Evolutionary conservation across 53 echinoderm and acorn worm species (phyloP).

Genomic region (Hippasteria phrygiana): DNA sequence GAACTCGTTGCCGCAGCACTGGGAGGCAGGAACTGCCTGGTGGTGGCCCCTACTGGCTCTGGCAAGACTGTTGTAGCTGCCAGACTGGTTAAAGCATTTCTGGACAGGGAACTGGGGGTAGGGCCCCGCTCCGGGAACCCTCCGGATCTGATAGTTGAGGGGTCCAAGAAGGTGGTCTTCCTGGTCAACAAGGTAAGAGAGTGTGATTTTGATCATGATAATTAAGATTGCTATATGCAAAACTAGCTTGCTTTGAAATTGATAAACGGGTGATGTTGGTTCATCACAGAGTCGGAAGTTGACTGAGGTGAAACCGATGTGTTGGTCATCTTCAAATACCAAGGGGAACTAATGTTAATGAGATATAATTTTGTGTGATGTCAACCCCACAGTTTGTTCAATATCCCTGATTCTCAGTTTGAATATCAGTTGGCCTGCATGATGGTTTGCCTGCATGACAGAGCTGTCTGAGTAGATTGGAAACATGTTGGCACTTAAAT

Average conservation of each 20-base stretch:
- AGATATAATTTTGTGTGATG: too few relatives aligned
- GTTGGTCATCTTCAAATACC: too few relatives aligned
- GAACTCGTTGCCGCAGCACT: constrained; percentile 34
- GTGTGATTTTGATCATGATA: not conserved
- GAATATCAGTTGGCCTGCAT: too few relatives aligned
- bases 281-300: not conserved
- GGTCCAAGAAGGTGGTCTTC: constrained; percentile 67
- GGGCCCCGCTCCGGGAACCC: constrained; percentile 13
- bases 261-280: not conserved
- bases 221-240: not conserved
- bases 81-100: constrained; percentile 47
- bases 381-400: too few relatives aligned
- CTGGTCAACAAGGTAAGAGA: constrained; percentile 78
- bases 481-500: too few relatives aligned
- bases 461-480: too few relatives aligned
- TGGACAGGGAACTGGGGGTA: constrained; percentile 8
- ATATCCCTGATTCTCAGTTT: too few relatives aligned
- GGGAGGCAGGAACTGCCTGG: constrained; percentile 13
- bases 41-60: constrained; percentile 52
- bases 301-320: too few relatives aligned
- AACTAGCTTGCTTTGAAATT: not conserved
- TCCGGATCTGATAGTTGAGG: not conserved
- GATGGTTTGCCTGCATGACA: too few relatives aligned
- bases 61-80: constrained; percentile 64
- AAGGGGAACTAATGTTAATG: too few relatives aligned